Percentiles rank a stretch among this genome's conserved stretches.
phyloP scores from a whole-genome alignment of 1,140 invertebrate genomes.

The Aethina tumida region DNA sequence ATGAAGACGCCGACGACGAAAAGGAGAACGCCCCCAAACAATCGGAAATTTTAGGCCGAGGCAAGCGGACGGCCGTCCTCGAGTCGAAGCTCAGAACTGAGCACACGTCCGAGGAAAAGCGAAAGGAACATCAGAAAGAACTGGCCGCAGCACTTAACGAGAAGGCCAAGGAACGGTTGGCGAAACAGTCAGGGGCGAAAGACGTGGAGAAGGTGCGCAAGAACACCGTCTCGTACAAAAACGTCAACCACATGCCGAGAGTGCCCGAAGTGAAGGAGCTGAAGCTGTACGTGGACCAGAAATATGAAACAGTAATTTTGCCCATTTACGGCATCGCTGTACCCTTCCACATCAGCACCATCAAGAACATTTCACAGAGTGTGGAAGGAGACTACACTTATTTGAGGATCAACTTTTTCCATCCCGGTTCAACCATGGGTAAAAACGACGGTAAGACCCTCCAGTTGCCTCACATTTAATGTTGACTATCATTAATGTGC shows the following conservation, averaged over 20 bases:
- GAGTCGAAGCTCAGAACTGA: slow-evolving; percentile 94
- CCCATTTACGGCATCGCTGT: slow-evolving; percentile 93
- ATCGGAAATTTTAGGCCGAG: slow-evolving; percentile 60
- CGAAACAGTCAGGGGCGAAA: slow-evolving; percentile 74
- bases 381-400: slow-evolving; percentile 99
- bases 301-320: slow-evolving; percentile 95
- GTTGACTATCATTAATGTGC: not conserved
- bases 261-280: slow-evolving; percentile 89
- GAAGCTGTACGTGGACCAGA: slow-evolving; percentile 94
- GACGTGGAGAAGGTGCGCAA: slow-evolving; percentile 88
- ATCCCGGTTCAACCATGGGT: slow-evolving; percentile 92
- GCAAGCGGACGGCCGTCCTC: slow-evolving; percentile 86
- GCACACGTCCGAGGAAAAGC: slow-evolving; percentile 92
- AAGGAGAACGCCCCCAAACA: slow-evolving; percentile 54
- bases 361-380: slow-evolving; percentile 97
- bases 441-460: slow-evolving; percentile 55
- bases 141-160: slow-evolving; percentile 85
- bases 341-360: slow-evolving; percentile 97
- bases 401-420: slow-evolving; percentile 97
- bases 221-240: slow-evolving; percentile 93
- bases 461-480: not conserved
- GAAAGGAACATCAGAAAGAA: slow-evolving; percentile 95
- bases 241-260: slow-evolving; percentile 80
- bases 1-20: slow-evolving; percentile 63
- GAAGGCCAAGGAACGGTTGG: slow-evolving; percentile 81